A percentile compares a stretch with the other conserved stretches of the same genome.
Evolutionary conservation across 2,113 vertebrate genomes (phyloP).

Genomic region (Neotoma lepida): DNA sequence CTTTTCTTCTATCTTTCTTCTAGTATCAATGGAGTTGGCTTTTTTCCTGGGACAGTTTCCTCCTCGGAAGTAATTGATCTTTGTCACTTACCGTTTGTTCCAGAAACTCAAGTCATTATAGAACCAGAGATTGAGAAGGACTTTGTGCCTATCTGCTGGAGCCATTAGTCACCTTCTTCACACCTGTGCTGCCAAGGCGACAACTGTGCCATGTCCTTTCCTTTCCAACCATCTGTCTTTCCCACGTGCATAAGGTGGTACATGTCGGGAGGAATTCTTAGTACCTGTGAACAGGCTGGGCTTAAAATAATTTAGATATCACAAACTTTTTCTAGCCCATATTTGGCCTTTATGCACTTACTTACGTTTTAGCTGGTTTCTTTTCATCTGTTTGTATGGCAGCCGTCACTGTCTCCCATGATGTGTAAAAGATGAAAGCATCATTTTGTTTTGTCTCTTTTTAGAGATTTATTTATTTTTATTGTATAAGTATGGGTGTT

Average conservation of each 20-base stretch:
- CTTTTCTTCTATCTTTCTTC: not conserved
- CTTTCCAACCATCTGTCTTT: not conserved
- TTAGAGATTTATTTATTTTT: not conserved
- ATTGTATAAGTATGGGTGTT: not conserved
- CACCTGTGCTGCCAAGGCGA: not conserved
- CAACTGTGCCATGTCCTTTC: not conserved
- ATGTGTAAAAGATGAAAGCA: not conserved
- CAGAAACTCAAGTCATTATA: not conserved
- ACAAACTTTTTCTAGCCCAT: not conserved
- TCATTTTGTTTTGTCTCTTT: not conserved
- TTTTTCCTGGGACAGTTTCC: not conserved
- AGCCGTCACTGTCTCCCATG: not conserved
- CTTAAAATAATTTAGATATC: not conserved
- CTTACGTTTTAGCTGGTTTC: not conserved
- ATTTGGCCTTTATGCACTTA: not conserved
- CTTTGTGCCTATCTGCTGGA: not conserved
- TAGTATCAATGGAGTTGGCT: not conserved
- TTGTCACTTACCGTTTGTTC: not conserved
- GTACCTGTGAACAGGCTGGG: not conserved
- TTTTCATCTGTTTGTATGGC: not conserved
- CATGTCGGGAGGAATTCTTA: not conserved
- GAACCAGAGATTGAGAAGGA: not conserved
- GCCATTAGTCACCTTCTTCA: not conserved
- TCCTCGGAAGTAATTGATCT: not conserved
- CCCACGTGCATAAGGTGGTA: not conserved